phyloP scores from a whole-genome alignment of 2,888 invertebrate species.

The Drosophila nigricruria region DNA sequence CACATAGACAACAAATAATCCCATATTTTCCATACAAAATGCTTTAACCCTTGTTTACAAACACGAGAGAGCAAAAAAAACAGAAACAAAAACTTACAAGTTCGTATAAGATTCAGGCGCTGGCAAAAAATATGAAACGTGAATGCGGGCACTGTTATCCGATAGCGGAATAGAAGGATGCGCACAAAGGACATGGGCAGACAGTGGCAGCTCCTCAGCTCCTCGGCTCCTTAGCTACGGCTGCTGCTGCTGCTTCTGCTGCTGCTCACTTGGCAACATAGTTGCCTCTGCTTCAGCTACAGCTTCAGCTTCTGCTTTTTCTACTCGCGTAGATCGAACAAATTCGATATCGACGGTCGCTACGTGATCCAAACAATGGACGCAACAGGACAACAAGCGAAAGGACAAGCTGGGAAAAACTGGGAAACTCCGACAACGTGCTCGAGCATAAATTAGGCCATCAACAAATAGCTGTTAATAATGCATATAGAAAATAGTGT shows the following conservation, averaged over 20 bases:
- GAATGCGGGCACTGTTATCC: slow-evolving; percentile 82
- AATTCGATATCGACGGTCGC: slow-evolving; percentile 68
- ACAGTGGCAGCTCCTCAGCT: slow-evolving; percentile 41
- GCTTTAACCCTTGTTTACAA: slow-evolving; percentile 63
- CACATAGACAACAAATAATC: slow-evolving; percentile 58
- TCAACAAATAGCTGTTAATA: slow-evolving; percentile 58
- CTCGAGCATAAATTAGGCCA: slow-evolving; percentile 69
- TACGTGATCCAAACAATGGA: slow-evolving; percentile 76
- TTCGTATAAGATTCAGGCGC: slow-evolving; percentile 59
- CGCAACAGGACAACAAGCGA: slow-evolving; percentile 59
- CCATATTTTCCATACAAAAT: slow-evolving; percentile 65
- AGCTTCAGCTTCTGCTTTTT: slow-evolving; percentile 19
- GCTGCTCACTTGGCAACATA: slow-evolving; percentile 73
- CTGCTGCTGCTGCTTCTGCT: slow-evolving; percentile 33
- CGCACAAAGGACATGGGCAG: slow-evolving; percentile 38
- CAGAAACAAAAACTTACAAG: slow-evolving; percentile 62
- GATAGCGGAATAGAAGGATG: slow-evolving; percentile 74
- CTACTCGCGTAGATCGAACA: slow-evolving; percentile 63
- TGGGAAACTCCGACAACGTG: slow-evolving; percentile 57
- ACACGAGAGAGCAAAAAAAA: slow-evolving; percentile 18
- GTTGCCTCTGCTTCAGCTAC: slow-evolving; percentile 46
- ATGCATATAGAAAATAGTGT: slow-evolving; percentile 6
- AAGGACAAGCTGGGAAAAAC: slow-evolving; percentile 33
- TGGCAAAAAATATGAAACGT: slow-evolving; percentile 67
- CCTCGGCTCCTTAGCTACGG: slow-evolving; percentile 36